Evolutionary conservation across 2,797 vertebrate species (phyloP), one percentile per base, ranked within the genome.

Genomic region (Melanotaenia parkinsoni): DNA sequence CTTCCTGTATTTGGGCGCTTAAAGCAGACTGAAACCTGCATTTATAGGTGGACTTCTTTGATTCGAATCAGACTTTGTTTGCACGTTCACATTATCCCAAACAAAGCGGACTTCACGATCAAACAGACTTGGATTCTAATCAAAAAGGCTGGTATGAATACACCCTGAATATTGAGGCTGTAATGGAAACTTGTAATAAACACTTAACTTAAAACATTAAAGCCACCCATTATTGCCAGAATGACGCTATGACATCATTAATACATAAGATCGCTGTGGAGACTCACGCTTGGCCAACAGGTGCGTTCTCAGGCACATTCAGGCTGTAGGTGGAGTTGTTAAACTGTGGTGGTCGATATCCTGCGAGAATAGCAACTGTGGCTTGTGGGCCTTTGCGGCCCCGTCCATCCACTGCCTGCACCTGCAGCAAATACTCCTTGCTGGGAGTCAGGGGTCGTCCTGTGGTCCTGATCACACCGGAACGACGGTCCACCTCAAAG

Each of bases 321-420:
- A 97, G 91, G 2, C 74, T 93, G 91, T 97, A 97, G 24, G 95
- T 93, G 87, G 92, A 69, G 77, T 96, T 96, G 58, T 94, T 96
- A 91, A 97, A 98, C 92, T 98, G 97, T 0, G 96, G 97, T 6
- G 95, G 94, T 0, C 96, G 93, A 76, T 91, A 89, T 16, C 96
- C 96, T 0, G 92, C 96, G 76, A 97, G 86, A 73, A 98, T 81
- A 60, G 95, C 92, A 50, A 98, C 32, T 0, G 93, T 92, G 20
- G 95, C 92, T 0, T 91, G 88, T 0, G 93, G 88, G 7, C 95
- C 95, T 78, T 91, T 95, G 22, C 88, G 94, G 14, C 95, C 94
- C 0, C 80, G 79, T 5, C 85, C 86, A 5, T 97, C 95, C 1
- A 87, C 68, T 14, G 95, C 95, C 86, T 96, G 95, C 62, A 96